Evolutionary conservation across 2,113 vertebrate species (phyloP).

Genomic region (Spea multiplicata): DNA sequence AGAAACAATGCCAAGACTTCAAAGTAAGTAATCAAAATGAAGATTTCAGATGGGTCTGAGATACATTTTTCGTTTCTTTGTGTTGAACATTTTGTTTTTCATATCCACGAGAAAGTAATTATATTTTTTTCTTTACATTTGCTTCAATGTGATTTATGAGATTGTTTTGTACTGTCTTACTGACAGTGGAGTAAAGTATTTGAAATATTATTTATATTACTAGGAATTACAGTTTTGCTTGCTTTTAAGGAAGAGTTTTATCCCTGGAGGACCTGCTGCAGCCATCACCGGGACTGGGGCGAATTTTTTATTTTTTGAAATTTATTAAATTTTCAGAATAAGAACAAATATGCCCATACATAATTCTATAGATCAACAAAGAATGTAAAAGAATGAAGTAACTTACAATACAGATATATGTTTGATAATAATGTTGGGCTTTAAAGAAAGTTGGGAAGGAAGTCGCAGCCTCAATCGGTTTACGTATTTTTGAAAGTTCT

Average conservation of each 20-base stretch:
- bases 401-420: too few relatives aligned
- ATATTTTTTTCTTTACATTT: background rate
- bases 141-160: conserved; percentile 6
- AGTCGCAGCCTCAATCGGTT: too few relatives aligned
- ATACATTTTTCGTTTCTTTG: background rate
- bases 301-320: background rate
- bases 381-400: too few relatives aligned
- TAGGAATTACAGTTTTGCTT: conserved; percentile 16
- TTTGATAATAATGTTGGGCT: too few relatives aligned
- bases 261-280: background rate
- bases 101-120: background rate
- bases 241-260: background rate
- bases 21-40: background rate
- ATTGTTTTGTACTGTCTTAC: conserved; percentile 10
- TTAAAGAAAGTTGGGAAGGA: too few relatives aligned
- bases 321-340: background rate
- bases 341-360: background rate
- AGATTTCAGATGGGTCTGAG: background rate
- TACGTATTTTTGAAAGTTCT: too few relatives aligned
- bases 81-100: background rate
- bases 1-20: background rate
- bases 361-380: too few relatives aligned
- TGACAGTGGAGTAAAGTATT: background rate
- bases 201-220: conserved; percentile 14
- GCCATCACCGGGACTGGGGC: background rate